Percentiles rank a stretch among this genome's conserved stretches.
Evolutionary conservation across 2,888 invertebrate genomes (phyloP).

Genomic region (Teleogryllus oceanicus): DNA sequence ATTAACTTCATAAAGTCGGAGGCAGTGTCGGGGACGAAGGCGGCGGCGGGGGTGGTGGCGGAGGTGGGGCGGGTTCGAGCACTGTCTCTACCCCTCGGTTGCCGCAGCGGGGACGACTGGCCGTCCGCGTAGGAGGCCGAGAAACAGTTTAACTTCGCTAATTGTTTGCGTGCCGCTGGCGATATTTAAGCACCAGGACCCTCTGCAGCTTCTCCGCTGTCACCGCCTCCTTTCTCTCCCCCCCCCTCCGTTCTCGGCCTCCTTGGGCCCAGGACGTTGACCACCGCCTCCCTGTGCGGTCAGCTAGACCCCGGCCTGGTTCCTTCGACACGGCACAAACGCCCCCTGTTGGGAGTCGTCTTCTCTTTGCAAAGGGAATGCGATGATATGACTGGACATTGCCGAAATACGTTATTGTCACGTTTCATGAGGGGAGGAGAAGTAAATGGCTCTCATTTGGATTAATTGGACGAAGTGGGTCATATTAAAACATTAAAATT

Average conservation of each 20-base stretch:
- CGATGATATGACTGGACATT: too few relatives aligned
- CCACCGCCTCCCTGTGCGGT: too few relatives aligned
- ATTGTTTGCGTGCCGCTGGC: not conserved
- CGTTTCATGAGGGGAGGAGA: too few relatives aligned
- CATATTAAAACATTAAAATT: too few relatives aligned
- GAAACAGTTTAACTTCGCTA: constrained; percentile 7
- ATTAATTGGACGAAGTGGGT: too few relatives aligned
- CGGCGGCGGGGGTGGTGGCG: too few relatives aligned
- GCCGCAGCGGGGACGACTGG: not conserved
- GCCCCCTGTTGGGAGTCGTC: too few relatives aligned
- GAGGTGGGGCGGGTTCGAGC: not conserved
- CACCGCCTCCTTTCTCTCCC: not conserved
- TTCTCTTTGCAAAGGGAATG: too few relatives aligned
- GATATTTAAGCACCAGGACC: not conserved
- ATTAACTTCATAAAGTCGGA: constrained; percentile 7
- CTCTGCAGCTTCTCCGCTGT: not conserved
- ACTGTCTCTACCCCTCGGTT: not conserved
- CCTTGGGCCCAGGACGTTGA: not conserved
- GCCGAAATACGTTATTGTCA: too few relatives aligned
- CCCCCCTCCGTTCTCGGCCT: not conserved
- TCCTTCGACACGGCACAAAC: too few relatives aligned
- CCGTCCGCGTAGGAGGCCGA: not conserved
- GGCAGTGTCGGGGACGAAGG: not conserved
- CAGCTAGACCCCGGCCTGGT: too few relatives aligned
- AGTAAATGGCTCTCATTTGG: too few relatives aligned